Base-by-base conservation (phyloP, 2,113 vertebrate genomes). In the Euleptes europaea region DNA sequence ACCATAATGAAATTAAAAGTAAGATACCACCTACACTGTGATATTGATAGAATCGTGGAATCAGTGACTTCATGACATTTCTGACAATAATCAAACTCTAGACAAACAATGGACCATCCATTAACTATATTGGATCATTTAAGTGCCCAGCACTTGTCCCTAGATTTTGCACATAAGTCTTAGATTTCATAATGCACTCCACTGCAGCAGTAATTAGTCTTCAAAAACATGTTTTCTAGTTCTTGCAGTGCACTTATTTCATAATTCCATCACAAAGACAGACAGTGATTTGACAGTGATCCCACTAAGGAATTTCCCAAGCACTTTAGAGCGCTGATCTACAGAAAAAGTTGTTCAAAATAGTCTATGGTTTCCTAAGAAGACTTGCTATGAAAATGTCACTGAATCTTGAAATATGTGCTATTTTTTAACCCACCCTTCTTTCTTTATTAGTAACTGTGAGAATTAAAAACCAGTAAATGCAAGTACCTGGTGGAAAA, bases 401-500 rank as follows among this genome's bases (percentile, higher is more conserved):
- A 28, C 33, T 31, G 79, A 54, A 21, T 84, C 78, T 28, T 83
- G 60, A 72, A 51, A 86, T 80, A 65, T 26, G 42, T 63, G 21
- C 49, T 31, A 23, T 14, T 1, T 65, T 26, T 1, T 57, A 2
- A 10, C 19, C 38, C 35, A 78, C 42, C 11, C 28, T 35, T 76
- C 82, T 81, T 38, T 60, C 42, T 31, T 54, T 66, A 86, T 75
- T 86, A n/a, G 83, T 66, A 87, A n/a, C 10, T 35, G 54, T 0
- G 0, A 4, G 8, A 85, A 54, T 2, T n/a, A 76, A 88, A 79
- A 88, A 79, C 47, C 67, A 83, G n/a, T 17, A 89, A 92, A 84
- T 35, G 6, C 26, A 21, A 85, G 76, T 79, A 84, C 11, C 70
- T 90, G 79, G 19, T 76, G 83, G 85, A 80, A 89, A 91, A 23